Evolutionary conservation across 2,113 vertebrate genomes (phyloP).

Genomic region (Ageneiosus marmoratus): DNA sequence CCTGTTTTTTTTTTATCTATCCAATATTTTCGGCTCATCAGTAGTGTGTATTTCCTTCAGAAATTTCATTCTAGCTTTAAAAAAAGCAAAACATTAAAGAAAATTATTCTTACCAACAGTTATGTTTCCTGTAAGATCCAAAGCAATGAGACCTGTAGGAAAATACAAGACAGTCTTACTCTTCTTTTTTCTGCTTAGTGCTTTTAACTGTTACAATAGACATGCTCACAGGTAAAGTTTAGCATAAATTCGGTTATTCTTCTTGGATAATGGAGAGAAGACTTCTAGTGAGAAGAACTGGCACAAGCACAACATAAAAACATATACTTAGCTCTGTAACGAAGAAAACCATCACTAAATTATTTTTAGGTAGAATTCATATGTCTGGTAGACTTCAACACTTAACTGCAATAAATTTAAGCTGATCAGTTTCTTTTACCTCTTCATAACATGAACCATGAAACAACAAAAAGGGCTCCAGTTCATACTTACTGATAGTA

Average conservation of each 20-base stretch:
- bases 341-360: not conserved
- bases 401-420: not conserved
- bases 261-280: not conserved
- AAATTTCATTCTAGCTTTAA: not conserved
- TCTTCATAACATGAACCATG: not conserved
- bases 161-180: conserved; percentile 35
- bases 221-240: not conserved
- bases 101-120: conserved; percentile 50
- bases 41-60: not conserved
- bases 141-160: conserved; percentile 53
- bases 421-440: not conserved
- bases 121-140: conserved; percentile 57
- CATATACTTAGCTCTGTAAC: not conserved
- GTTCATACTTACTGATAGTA: conserved; percentile 56
- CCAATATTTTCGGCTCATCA: not conserved
- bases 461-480: not conserved
- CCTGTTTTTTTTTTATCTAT: not conserved
- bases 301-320: not conserved
- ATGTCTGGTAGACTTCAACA: not conserved
- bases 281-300: not conserved
- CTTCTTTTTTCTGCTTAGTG: not conserved
- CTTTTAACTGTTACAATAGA: not conserved
- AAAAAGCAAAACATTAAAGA: not conserved
- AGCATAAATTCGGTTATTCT: not conserved
- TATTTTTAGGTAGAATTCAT: not conserved